Conservation (phyloP, 2,888 invertebrate genomes). For the Criorhina ranunculi region DNA sequence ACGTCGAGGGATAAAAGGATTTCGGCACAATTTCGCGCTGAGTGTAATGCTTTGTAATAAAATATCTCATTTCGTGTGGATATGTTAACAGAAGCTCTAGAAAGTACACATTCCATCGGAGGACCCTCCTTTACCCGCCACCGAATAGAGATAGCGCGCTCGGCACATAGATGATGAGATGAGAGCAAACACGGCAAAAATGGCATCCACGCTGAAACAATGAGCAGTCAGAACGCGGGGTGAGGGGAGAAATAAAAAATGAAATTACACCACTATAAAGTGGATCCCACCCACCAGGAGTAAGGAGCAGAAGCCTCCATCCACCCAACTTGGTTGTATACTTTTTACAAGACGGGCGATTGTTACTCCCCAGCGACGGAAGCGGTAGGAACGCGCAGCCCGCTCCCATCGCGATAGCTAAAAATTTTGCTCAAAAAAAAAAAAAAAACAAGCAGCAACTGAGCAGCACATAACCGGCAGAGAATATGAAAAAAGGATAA, state of each 20-base stretch:
- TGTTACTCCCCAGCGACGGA: conserved; percentile 64
- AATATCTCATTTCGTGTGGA: conserved; percentile 62
- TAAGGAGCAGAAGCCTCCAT: conserved; percentile 27
- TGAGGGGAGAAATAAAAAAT: conserved; percentile 60
- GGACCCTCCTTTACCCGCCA: background rate
- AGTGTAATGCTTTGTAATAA: conserved; percentile 60
- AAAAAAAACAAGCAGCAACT: conserved; percentile 43
- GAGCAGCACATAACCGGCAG: conserved; percentile 52
- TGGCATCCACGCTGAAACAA: conserved; percentile 58
- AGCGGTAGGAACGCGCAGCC: conserved; percentile 35
- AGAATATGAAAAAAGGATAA: conserved; percentile 74
- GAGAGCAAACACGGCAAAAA: conserved; percentile 34
- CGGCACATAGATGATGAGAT: conserved; percentile 55
- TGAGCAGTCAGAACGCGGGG: conserved; percentile 17
- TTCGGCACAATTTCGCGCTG: conserved; percentile 52
- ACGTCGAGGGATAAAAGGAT: conserved; percentile 41
- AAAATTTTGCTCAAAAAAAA: conserved; percentile 46
- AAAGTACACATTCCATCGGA: conserved; percentile 17
- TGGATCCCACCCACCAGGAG: conserved; percentile 39
- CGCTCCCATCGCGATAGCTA: conserved; percentile 67
- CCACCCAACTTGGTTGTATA: conserved; percentile 1
- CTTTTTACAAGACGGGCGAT: conserved; percentile 67
- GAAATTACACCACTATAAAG: conserved; percentile 73
- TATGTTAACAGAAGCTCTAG: conserved; percentile 28
- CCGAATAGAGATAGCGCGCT: conserved; percentile 44